Percentiles rank a stretch among this genome's conserved stretches.
These are phyloP conservation scores for Carterocephalus palaemon DNA, from an alignment of 2,888 invertebrate species.

Conservation along the genomic window DNA sequence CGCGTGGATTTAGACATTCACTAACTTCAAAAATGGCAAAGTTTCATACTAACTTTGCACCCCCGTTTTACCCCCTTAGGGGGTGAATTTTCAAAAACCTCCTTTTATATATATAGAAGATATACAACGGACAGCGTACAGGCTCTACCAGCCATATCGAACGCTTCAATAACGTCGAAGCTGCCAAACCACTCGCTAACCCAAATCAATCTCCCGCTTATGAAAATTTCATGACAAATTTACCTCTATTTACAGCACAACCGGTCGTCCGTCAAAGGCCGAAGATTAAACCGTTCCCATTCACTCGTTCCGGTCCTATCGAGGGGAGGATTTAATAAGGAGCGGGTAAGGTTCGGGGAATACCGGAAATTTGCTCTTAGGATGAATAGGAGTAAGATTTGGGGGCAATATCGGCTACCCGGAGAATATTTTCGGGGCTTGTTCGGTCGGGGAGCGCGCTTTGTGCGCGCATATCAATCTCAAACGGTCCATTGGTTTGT, in stretches of 20 bases:
- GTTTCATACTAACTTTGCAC: no score
- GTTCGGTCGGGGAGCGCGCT: constrained; percentile 5
- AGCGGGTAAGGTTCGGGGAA: constrained; percentile 18
- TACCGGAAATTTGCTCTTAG: constrained; percentile 24
- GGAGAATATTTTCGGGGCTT: constrained; percentile 18
- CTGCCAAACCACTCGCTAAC: neutral
- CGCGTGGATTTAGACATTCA: no score
- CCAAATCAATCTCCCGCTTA: constrained; percentile 15
- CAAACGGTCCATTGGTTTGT: no score
- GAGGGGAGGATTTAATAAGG: constrained; percentile 18
- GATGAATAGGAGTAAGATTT: constrained; percentile 21
- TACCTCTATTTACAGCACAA: constrained; percentile 44
- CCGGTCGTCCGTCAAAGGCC: constrained; percentile 33
- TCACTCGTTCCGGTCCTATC: constrained; percentile 16
- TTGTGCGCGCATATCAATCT: constrained; percentile 11
- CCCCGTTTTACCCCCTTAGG: no score
- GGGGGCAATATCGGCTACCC: constrained; percentile 22
- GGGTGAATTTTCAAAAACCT: no score
- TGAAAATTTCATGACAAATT: constrained; percentile 30
- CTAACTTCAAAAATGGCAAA: no score
- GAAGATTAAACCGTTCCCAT: constrained; percentile 33
- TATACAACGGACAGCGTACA: no score
- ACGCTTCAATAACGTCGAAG: no score
- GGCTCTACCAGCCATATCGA: no score
- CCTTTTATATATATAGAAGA: no score